Evolutionary conservation across 1,140 invertebrate genomes (phyloP), one percentile per base, ranked within the genome.

Genomic region (Danaus melanippus): DNA sequence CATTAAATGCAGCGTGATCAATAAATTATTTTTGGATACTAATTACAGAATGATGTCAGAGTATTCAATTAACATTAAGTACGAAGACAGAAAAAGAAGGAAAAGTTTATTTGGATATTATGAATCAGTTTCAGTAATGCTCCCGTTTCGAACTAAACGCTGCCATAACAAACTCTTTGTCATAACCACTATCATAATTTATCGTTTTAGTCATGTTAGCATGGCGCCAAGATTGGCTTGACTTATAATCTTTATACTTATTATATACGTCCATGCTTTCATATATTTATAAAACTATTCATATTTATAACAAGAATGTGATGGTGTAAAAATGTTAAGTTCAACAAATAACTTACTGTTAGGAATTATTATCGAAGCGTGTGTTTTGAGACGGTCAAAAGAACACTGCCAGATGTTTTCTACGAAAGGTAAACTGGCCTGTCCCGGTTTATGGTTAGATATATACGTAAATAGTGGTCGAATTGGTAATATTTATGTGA

Each of bases 51-150:
- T 64, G 59, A 65, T 69, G 62, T 59, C 68, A 66, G 56, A 65
- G 49, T 64, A 52, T 60, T 55, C 54, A 55, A 63, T 58, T 50
- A 46, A 17, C 71, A 79, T 78, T 75, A 73, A 78, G 64, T 61
- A 65, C 60, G 47, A 64, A 32, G 58, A 64, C 59, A 62, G 62
- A 74, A 69, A 62, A 71, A 73, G 70, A 75, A 69, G 71, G 69
- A 63, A 58, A 67, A 46, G 65, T 75, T 79, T 80, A 84, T 81
- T 84, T 80, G 69, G 50, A 79, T 73, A 56, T 70, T 50, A 55
- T 84, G 78, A 84, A 74, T 84, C 80, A 81, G 61, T 52, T 53
- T 12, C 32, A 15, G 17, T 43, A 58, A 42, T 62, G 60, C 64
- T 54, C 60, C 62, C 60, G 54, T 45, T 53, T 60, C 65, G 54